Conservation (phyloP, 2,888 invertebrate genomes). For the Barypeithes pellucidus region DNA sequence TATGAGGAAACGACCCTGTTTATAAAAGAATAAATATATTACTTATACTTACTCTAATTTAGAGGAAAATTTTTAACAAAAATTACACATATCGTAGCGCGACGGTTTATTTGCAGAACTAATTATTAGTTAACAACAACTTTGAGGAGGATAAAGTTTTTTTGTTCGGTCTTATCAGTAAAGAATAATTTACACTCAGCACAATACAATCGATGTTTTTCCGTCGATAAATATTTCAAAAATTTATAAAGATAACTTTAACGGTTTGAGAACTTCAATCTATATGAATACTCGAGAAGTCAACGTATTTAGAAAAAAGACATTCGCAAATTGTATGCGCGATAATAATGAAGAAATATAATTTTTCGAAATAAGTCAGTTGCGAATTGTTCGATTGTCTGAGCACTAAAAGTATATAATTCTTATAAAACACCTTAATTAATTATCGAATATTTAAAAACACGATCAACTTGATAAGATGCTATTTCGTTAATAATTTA, state of each 20-base stretch:
- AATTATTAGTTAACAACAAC: not conserved
- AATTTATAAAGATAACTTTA: not conserved
- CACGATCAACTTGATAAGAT: no score
- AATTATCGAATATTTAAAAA: no score
- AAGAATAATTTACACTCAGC: not conserved
- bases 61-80: not conserved
- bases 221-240: not conserved
- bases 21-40: not conserved
- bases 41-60: not conserved
- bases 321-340: no score
- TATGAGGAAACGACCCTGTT: no score
- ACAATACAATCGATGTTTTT: not conserved
- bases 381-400: no score
- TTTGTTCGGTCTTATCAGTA: not conserved
- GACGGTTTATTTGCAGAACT: not conserved
- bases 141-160: not conserved
- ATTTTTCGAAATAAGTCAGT: no score
- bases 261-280: not conserved
- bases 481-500: no score
- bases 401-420: no score
- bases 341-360: no score
- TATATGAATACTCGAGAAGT: not conserved
- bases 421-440: no score
- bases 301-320: not conserved
- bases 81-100: not conserved